These are phyloP conservation scores for Phymorhynchus buccinoides DNA, from an alignment of 1,140 invertebrate species.

Conservation along the genomic window DNA sequence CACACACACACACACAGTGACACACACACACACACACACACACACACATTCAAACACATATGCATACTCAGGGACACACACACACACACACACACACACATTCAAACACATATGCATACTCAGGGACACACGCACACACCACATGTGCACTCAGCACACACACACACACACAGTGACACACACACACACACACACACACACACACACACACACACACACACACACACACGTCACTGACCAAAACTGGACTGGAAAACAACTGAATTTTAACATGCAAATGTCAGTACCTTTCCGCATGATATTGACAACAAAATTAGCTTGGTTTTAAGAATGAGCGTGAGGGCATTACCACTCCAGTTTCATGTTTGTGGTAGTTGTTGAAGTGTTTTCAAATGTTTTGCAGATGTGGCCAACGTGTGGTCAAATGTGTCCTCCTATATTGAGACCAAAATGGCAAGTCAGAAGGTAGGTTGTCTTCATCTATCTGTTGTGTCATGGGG, in stretches of 20 bases:
- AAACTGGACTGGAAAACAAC: too few relatives aligned
- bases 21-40: background rate
- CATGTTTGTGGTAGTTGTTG: too few relatives aligned
- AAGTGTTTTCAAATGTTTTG: slow-evolving; percentile 47
- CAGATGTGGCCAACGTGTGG: slow-evolving; percentile 72
- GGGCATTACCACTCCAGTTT: too few relatives aligned
- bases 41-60: background rate
- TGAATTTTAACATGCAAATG: too few relatives aligned
- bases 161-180: slow-evolving; percentile 3
- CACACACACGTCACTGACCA: too few relatives aligned
- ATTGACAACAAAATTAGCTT: too few relatives aligned
- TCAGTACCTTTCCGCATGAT: too few relatives aligned
- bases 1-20: background rate
- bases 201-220: background rate
- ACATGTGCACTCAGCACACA: slow-evolving; percentile 2
- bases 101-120: background rate
- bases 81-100: background rate
- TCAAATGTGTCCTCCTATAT: slow-evolving; percentile 70
- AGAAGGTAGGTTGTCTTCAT: slow-evolving; percentile 61
- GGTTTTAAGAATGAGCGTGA: too few relatives aligned
- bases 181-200: background rate
- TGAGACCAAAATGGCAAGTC: slow-evolving; percentile 69
- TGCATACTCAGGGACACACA: background rate
- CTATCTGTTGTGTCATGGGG: too few relatives aligned
- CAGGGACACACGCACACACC: background rate